Evolutionary conservation across 2,113 vertebrate species (phyloP).

Genomic region (Cyanoramphus novaezelandiae): DNA sequence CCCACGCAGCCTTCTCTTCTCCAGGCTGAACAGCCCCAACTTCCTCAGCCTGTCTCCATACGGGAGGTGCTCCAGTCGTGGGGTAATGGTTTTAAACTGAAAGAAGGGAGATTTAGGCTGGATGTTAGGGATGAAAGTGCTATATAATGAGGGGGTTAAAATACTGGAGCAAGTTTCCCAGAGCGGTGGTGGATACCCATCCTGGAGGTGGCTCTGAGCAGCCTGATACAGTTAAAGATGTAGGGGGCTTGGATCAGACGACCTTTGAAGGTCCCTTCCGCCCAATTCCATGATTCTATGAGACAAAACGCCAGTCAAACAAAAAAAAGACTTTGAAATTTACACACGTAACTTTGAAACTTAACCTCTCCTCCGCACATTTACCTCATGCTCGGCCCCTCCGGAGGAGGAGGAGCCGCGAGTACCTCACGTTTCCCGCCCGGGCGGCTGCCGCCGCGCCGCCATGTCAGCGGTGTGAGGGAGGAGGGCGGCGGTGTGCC

Average conservation of each 20-base stretch:
- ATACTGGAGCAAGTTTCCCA: neutral
- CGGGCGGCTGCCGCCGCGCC: neutral
- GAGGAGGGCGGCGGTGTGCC: neutral
- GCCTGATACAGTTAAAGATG: neutral
- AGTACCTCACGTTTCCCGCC: neutral
- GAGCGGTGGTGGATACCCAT: neutral
- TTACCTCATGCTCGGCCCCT: neutral
- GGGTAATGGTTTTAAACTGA: neutral
- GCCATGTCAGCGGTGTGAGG: neutral
- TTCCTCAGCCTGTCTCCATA: too few species aligned
- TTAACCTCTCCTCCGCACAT: neutral
- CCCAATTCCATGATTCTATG: neutral
- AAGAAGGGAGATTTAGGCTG: neutral
- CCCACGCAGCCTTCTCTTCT: too few species aligned
- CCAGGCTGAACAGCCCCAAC: too few species aligned
- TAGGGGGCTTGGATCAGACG: neutral
- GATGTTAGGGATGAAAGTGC: neutral
- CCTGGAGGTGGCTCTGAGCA: neutral
- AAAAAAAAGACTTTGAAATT: neutral
- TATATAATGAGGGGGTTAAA: neutral
- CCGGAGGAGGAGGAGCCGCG: neutral
- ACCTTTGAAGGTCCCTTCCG: neutral
- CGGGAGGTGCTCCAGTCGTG: too few species aligned
- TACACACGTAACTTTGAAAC: neutral
- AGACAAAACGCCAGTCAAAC: neutral